Evolutionary conservation across 2,888 invertebrate species (phyloP).

Genomic region (Tenthredo notha): DNA sequence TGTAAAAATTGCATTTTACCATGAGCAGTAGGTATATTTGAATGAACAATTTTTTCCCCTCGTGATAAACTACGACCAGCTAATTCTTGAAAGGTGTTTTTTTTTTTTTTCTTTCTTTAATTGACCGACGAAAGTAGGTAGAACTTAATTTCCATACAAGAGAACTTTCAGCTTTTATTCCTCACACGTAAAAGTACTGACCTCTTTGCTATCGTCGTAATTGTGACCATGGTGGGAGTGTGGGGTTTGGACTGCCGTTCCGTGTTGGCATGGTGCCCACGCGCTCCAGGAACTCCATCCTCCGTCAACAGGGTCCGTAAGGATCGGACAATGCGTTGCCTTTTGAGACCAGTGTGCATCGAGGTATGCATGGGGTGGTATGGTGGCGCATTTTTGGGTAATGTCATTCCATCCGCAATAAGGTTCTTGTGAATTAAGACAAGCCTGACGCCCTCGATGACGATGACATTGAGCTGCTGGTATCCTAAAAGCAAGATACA

Average conservation of each 20-base stretch:
- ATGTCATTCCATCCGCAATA: slow-evolving; percentile 96
- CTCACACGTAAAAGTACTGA: not conserved
- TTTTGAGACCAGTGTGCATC: slow-evolving; percentile 88
- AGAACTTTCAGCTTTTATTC: not conserved
- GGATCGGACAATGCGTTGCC: slow-evolving; percentile 85
- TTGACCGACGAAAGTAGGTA: not conserved
- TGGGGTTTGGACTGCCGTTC: slow-evolving; percentile 77
- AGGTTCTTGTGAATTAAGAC: slow-evolving; percentile 93
- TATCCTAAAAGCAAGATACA: slow-evolving; percentile 79
- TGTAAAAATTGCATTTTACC: not conserved
- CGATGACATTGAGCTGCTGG: slow-evolving; percentile 89
- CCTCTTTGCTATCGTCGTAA: slow-evolving; percentile 76
- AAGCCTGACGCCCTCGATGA: slow-evolving; percentile 85
- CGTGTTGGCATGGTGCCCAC: slow-evolving; percentile 90
- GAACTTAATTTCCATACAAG: not conserved
- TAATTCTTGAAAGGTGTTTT: not conserved
- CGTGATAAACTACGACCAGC: not conserved
- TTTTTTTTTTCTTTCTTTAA: not conserved
- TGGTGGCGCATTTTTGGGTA: slow-evolving; percentile 86
- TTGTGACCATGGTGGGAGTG: slow-evolving; percentile 74
- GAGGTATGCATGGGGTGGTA: slow-evolving; percentile 83
- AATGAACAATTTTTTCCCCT: not conserved
- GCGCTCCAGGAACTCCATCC: slow-evolving; percentile 94
- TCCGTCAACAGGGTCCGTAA: slow-evolving; percentile 87
- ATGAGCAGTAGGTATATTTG: not conserved